phyloP scores from a whole-genome alignment of 2,888 invertebrate species.

The Osmoderma eremita region DNA sequence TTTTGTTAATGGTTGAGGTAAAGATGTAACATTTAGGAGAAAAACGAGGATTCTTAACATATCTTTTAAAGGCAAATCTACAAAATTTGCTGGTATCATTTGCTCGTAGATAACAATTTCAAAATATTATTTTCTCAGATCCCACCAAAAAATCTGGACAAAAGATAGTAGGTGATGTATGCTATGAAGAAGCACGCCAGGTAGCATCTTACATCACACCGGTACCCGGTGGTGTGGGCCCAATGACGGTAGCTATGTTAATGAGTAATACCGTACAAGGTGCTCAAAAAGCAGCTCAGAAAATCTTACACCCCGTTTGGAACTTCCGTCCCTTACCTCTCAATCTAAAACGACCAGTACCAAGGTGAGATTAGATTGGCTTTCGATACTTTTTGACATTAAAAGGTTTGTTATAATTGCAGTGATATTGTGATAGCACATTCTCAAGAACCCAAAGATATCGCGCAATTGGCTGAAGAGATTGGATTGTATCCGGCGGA shows the following conservation, averaged over 20 bases:
- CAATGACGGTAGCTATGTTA: constrained; percentile 99
- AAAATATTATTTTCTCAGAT: constrained; percentile 66
- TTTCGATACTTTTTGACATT: background rate
- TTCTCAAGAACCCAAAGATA: constrained; percentile 87
- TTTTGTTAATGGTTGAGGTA: background rate
- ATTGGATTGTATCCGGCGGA: constrained; percentile 85
- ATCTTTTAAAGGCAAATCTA: too few species aligned
- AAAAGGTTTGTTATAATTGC: constrained; percentile 46
- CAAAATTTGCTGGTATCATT: background rate
- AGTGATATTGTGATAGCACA: constrained; percentile 93
- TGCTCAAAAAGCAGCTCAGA: constrained; percentile 73
- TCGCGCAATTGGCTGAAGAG: constrained; percentile 80
- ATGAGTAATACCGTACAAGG: constrained; percentile 94
- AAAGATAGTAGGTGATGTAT: constrained; percentile 94
- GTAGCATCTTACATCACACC: constrained; percentile 93
- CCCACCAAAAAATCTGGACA: constrained; percentile 80
- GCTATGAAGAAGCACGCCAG: constrained; percentile 79
- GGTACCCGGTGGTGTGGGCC: constrained; percentile 97
- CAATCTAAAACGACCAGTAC: constrained; percentile 76
- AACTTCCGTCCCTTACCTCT: constrained; percentile 75
- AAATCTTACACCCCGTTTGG: constrained; percentile 74
- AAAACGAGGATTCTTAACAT: too few species aligned
- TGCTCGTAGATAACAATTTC: background rate
- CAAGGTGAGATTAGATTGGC: constrained; percentile 72
- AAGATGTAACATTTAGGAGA: too few species aligned